Conservation (phyloP, 2,888 invertebrate genomes). For the Mythimna vitellina region DNA sequence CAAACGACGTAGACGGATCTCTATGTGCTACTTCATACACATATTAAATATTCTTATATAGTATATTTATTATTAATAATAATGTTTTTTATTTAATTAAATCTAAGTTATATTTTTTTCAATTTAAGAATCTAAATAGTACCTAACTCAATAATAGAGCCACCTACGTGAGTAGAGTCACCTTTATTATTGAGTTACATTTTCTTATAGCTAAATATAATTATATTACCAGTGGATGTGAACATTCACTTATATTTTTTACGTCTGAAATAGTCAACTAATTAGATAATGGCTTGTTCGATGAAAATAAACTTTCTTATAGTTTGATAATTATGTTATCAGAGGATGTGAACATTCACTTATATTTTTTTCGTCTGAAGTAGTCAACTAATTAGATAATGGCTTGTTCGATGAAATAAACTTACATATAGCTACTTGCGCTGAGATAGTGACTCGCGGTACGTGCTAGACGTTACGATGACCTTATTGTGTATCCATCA, state of each 20-base stretch:
- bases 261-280: constrained; percentile 21
- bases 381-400: constrained; percentile 36
- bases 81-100: constrained; percentile 26
- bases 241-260: constrained; percentile 34
- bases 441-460: constrained; percentile 4
- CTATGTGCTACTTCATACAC: constrained; percentile 60
- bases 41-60: constrained; percentile 48
- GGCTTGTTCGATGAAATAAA: constrained; percentile 38
- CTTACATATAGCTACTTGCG: constrained; percentile 24
- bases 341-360: constrained; percentile 59
- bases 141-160: constrained; percentile 42
- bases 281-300: constrained; percentile 37
- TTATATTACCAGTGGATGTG: constrained; percentile 56
- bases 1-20: constrained; percentile 59
- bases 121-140: constrained; percentile 23
- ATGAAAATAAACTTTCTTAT: constrained; percentile 35
- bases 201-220: constrained; percentile 44
- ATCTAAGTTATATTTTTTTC: constrained; percentile 32
- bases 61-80: constrained; percentile 35
- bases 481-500: neutral
- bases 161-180: constrained; percentile 18
- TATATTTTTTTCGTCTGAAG: constrained; percentile 12
- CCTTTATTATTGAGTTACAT: constrained; percentile 43
- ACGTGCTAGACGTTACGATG: neutral
- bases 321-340: constrained; percentile 42